These are phyloP conservation scores for Actinia tenebrosa DNA, from an alignment of 64 coral and sea anemone genomes.

Conservation along the genomic window DNA sequence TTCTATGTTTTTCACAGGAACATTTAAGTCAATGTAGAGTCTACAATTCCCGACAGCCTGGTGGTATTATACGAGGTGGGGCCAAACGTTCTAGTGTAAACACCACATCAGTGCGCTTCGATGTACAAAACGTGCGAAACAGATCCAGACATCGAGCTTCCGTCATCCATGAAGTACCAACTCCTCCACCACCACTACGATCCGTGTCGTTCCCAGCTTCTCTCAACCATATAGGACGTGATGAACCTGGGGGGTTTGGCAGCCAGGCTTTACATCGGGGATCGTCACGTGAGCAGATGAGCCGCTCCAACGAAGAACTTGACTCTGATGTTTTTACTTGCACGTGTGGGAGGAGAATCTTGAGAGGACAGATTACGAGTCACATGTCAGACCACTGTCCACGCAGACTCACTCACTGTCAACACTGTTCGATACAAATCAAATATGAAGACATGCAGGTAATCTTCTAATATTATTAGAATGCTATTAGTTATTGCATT, in stretches of 20 bases:
- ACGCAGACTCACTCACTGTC: conserved; percentile 79
- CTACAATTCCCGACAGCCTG: conserved; percentile 21
- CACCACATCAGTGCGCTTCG: conserved; percentile 40
- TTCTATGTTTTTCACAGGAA: conserved; percentile 14
- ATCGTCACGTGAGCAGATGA: conserved; percentile 40
- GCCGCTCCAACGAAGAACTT: conserved; percentile 52
- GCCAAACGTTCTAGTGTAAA: conserved; percentile 4
- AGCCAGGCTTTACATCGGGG: conserved; percentile 75
- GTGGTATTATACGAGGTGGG: background rate
- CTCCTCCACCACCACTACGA: conserved; percentile 58
- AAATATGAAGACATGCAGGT: conserved; percentile 96
- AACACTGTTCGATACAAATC: conserved; percentile 83
- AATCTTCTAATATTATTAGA: too few relatives aligned
- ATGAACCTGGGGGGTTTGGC: conserved; percentile 62
- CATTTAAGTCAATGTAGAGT: conserved; percentile 36
- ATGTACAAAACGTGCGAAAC: conserved; percentile 23
- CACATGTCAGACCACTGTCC: conserved; percentile 99
- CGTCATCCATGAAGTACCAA: conserved; percentile 30
- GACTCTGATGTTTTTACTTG: conserved; percentile 96
- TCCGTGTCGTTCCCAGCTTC: conserved; percentile 86
- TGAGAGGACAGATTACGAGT: conserved; percentile 71
- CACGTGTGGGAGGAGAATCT: conserved; percentile 77
- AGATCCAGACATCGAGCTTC: background rate
- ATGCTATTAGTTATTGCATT: too few relatives aligned
- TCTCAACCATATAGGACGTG: conserved; percentile 88